Percentiles rank a stretch among this genome's conserved stretches.
phyloP scores from a whole-genome alignment of 2,888 invertebrate species.

The Mythimna albipuncta region DNA sequence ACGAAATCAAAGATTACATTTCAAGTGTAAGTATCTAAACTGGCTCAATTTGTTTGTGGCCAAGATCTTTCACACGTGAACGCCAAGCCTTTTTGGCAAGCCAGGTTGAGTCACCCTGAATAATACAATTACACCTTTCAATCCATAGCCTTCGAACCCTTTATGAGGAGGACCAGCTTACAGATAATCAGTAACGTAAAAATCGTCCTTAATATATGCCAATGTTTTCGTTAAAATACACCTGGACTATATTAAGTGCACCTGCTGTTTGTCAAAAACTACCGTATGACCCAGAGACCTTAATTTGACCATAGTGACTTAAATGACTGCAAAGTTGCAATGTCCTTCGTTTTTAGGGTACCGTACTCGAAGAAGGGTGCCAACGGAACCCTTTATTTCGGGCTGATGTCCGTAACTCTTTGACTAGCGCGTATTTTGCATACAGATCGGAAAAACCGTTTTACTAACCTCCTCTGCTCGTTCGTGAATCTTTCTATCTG shows the following conservation, averaged over 20 bases:
- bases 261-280: conserved; percentile 62
- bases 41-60: too few species aligned
- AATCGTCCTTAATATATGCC: conserved; percentile 25
- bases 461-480: too few species aligned
- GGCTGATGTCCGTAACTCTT: too few species aligned
- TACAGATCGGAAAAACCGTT: too few species aligned
- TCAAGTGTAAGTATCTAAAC: background rate
- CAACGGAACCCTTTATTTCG: too few species aligned
- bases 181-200: conserved; percentile 35
- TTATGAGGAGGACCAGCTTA: conserved; percentile 11
- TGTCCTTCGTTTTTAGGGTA: conserved; percentile 26
- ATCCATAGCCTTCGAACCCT: conserved; percentile 1
- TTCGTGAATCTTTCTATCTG: too few species aligned
- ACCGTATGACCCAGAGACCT: conserved; percentile 60
- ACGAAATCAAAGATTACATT: background rate
- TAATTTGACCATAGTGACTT: conserved; percentile 50
- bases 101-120: conserved; percentile 6
- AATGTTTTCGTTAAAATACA: conserved; percentile 39
- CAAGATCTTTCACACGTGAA: background rate
- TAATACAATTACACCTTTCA: conserved; percentile 41
- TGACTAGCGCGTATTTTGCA: too few species aligned
- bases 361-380: too few species aligned
- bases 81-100: background rate
- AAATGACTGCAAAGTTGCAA: conserved; percentile 22
- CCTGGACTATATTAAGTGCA: conserved; percentile 51